phyloP scores from a whole-genome alignment of 2,113 vertebrate species.

The Charadrius vociferus region DNA sequence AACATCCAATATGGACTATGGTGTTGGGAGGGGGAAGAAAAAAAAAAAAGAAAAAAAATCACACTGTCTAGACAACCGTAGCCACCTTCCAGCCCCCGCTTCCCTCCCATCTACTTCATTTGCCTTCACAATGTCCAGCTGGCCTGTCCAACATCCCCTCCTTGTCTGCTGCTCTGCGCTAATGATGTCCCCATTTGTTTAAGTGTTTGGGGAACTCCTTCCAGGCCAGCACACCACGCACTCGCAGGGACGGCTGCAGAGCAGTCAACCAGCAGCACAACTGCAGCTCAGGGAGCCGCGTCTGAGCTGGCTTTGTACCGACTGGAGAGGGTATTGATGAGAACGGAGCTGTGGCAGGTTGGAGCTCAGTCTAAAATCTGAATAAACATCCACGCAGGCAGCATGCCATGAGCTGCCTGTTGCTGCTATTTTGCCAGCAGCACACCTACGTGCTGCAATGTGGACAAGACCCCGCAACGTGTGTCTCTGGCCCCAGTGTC shows the following conservation, averaged over 20 bases:
- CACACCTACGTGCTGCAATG: not conserved
- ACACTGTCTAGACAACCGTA: not conserved
- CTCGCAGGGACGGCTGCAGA: rapidly evolving
- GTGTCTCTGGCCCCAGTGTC: not conserved
- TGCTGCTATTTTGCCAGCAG: not conserved
- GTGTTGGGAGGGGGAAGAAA: not conserved
- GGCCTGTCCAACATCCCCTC: not conserved
- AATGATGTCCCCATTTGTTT: not conserved
- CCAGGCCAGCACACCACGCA: not conserved
- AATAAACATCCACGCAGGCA: not conserved
- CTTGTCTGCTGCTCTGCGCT: not conserved
- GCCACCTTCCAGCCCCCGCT: not conserved
- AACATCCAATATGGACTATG: not conserved
- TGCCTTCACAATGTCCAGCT: not conserved
- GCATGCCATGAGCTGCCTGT: not conserved
- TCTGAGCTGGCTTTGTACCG: not conserved
- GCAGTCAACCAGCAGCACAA: not conserved
- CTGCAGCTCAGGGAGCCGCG: not conserved
- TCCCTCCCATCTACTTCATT: not conserved
- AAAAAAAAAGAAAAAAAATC: not conserved
- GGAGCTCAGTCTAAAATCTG: not conserved
- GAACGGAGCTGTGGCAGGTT: not conserved
- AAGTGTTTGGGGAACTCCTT: not conserved
- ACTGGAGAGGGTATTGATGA: not conserved
- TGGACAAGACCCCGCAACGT: rapidly evolving